Evolutionary conservation across 2,113 vertebrate genomes (phyloP).

Genomic region (Varanus salvator): DNA sequence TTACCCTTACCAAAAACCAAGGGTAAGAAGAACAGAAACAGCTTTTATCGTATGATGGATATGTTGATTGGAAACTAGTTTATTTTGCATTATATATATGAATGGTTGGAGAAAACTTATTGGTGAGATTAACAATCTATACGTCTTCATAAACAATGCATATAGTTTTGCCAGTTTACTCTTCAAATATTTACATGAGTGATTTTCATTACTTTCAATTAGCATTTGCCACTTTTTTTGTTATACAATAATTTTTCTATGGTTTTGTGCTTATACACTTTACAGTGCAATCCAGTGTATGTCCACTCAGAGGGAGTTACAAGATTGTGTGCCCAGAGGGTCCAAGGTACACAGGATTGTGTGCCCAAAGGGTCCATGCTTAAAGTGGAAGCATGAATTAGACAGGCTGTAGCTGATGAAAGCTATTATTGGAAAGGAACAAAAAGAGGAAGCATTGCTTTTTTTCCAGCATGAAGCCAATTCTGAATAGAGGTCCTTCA

Average conservation of each 20-base stretch:
- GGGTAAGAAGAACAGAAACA: too few relatives aligned
- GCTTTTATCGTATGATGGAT: too few relatives aligned
- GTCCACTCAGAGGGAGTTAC: not conserved
- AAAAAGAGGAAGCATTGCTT: slow-evolving; percentile 26
- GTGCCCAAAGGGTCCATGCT: too few relatives aligned
- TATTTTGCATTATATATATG: too few relatives aligned
- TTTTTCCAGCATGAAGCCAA: slow-evolving; percentile 50
- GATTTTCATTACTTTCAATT: not conserved
- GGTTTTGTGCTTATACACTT: not conserved
- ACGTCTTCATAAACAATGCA: too few relatives aligned
- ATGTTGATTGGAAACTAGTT: too few relatives aligned
- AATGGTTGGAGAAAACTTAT: too few relatives aligned
- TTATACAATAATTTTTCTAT: not conserved
- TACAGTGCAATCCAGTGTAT: not conserved
- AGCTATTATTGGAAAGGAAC: not conserved
- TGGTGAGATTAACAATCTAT: too few relatives aligned
- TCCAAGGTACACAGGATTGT: not conserved
- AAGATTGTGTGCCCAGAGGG: not conserved
- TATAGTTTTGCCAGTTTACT: too few relatives aligned
- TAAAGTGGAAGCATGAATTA: not conserved
- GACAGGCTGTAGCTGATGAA: not conserved
- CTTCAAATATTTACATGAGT: not conserved
- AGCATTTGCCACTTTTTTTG: not conserved
- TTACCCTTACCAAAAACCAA: too few relatives aligned
- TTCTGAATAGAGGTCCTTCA: slow-evolving; percentile 32